phyloP scores from a whole-genome alignment of 2,888 invertebrate genomes.

The Resseliella maxima region DNA sequence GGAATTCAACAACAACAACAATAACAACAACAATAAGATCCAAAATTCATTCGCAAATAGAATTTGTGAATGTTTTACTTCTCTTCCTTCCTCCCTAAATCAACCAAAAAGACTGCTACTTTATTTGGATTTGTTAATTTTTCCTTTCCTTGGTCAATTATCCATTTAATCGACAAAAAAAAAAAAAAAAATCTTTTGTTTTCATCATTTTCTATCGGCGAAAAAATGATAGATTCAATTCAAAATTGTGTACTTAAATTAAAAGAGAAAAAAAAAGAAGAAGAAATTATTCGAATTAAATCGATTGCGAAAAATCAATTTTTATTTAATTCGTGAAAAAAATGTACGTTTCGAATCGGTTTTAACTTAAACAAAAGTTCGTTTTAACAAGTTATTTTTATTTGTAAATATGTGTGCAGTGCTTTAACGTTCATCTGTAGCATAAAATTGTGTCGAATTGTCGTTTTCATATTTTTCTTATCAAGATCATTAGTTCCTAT shows the following conservation, averaged over 20 bases:
- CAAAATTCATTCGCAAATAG: too few species aligned
- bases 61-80: too few species aligned
- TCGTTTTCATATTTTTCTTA: too few species aligned
- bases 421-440: neutral
- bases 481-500: too few species aligned
- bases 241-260: neutral
- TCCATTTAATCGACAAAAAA: neutral
- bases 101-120: slow-evolving; percentile 27
- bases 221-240: too few species aligned
- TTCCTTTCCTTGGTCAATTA: too few species aligned
- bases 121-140: neutral
- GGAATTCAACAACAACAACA: too few species aligned
- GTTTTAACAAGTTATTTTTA: neutral
- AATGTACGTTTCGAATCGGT: neutral
- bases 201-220: neutral
- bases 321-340: neutral
- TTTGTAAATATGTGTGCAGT: neutral
- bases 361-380: neutral
- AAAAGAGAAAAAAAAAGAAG: neutral
- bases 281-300: neutral
- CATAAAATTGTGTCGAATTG: too few species aligned
- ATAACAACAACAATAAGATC: too few species aligned
- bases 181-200: neutral
- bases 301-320: neutral
- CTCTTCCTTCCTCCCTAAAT: neutral